A percentile compares a stretch with the other conserved stretches of the same genome.
phyloP scores from a whole-genome alignment of 2,888 invertebrate genomes.

The Syrista parreyssii region DNA sequence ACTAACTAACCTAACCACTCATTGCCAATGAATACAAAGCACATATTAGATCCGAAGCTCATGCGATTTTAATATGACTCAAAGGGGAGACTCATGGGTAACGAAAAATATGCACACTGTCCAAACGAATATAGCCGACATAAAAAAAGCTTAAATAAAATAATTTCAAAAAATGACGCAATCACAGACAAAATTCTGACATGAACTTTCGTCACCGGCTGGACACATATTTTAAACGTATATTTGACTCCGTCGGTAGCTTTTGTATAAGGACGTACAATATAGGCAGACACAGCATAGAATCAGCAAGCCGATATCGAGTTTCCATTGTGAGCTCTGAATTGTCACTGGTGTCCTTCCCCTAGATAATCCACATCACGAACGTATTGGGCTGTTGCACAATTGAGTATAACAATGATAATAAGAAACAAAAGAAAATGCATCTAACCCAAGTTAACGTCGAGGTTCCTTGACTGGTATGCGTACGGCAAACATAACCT shows the following conservation, averaged over 20 bases:
- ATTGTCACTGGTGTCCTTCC: not conserved
- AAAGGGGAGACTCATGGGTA: not conserved
- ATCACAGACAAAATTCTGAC: not conserved
- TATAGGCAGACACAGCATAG: not conserved
- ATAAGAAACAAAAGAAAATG: not conserved
- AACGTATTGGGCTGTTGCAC: not conserved
- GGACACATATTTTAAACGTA: not conserved
- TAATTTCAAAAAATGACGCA: not conserved
- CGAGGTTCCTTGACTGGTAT: not conserved
- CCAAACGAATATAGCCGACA: not conserved
- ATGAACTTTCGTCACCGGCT: not conserved
- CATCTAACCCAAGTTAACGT: not conserved
- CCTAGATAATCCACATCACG: not conserved
- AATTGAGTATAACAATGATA: not conserved
- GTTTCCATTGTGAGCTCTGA: not conserved
- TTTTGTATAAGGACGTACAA: not conserved
- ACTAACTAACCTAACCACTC: too few relatives aligned
- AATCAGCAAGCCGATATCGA: not conserved
- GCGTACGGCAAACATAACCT: not conserved
- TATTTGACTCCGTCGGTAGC: not conserved
- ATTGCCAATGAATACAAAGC: not conserved
- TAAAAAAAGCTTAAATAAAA: not conserved
- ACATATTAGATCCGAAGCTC: not conserved
- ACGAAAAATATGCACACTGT: not conserved
- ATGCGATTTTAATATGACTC: not conserved